Percentiles rank a stretch among this genome's conserved stretches.
Conservation (phyloP, 64 coral and sea anemone species). For the Stichodactyla mertensii region DNA sequence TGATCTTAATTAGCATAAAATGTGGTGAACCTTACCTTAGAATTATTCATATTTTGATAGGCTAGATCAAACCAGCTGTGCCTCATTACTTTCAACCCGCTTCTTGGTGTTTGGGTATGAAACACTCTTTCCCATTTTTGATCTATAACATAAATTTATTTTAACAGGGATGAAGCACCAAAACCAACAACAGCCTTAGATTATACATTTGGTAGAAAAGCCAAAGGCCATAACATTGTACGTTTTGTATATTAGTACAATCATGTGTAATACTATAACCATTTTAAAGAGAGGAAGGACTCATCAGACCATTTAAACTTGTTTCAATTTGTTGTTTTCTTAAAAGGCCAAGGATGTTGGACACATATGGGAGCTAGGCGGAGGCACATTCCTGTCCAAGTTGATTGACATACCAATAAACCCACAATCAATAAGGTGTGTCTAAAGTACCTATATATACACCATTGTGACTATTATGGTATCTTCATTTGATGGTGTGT, state of each 20-base stretch:
- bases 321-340: neutral
- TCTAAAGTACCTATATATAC: neutral
- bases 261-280: neutral
- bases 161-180: conserved; percentile 80
- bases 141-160: neutral
- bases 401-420: conserved; percentile 90
- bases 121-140: no score
- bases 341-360: conserved; percentile 88
- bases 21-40: no score
- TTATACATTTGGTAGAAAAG: conserved; percentile 97
- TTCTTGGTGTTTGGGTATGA: no score
- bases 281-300: no score
- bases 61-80: no score
- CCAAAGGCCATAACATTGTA: conserved; percentile 97
- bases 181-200: conserved; percentile 91
- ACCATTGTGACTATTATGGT: neutral
- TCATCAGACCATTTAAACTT: no score
- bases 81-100: no score
- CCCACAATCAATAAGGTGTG: conserved; percentile 65
- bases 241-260: conserved; percentile 19
- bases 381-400: conserved; percentile 91
- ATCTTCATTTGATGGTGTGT: neutral
- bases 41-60: no score
- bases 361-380: conserved; percentile 98
- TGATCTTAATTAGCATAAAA: no score